Percentiles rank a stretch among this genome's conserved stretches.
phyloP scores from a whole-genome alignment of 1,140 invertebrate species.

The Drosophila nigromelanica region DNA sequence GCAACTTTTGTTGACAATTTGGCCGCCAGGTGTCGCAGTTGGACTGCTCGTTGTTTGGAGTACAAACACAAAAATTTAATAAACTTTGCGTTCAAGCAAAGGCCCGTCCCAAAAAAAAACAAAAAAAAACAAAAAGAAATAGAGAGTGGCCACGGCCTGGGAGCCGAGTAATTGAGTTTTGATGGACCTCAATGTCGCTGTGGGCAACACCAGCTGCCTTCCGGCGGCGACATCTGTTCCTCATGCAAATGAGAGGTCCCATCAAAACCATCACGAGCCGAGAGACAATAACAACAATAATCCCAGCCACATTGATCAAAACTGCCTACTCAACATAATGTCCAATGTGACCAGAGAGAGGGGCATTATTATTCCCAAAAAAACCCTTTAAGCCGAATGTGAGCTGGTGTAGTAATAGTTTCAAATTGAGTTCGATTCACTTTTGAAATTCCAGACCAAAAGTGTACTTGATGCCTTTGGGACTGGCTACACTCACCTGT shows the following conservation, averaged over 20 bases:
- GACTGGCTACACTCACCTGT: not conserved
- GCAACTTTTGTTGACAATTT: constrained; percentile 68
- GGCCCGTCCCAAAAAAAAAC: not conserved
- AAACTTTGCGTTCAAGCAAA: constrained; percentile 37
- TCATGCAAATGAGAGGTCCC: constrained; percentile 52
- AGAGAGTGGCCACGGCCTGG: not conserved
- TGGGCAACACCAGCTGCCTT: constrained; percentile 29
- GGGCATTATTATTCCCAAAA: no score
- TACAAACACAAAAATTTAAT: constrained; percentile 68
- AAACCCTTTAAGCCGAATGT: not conserved
- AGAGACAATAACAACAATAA: constrained; percentile 17
- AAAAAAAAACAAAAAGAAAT: no score
- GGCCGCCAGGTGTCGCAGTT: constrained; percentile 53
- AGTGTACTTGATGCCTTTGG: no score
- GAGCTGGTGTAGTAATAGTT: not conserved
- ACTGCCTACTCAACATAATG: not conserved
- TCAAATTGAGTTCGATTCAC: not conserved
- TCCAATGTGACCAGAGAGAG: not conserved
- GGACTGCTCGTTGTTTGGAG: constrained; percentile 6
- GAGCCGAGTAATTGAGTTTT: constrained; percentile 60
- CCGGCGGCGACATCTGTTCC: constrained; percentile 43
- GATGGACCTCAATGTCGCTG: constrained; percentile 46
- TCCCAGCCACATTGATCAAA: not conserved
- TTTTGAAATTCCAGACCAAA: not conserved
- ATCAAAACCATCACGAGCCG: constrained; percentile 7